Base-by-base conservation (phyloP, 2,888 invertebrate species). In the Coelinius sp. region DNA sequence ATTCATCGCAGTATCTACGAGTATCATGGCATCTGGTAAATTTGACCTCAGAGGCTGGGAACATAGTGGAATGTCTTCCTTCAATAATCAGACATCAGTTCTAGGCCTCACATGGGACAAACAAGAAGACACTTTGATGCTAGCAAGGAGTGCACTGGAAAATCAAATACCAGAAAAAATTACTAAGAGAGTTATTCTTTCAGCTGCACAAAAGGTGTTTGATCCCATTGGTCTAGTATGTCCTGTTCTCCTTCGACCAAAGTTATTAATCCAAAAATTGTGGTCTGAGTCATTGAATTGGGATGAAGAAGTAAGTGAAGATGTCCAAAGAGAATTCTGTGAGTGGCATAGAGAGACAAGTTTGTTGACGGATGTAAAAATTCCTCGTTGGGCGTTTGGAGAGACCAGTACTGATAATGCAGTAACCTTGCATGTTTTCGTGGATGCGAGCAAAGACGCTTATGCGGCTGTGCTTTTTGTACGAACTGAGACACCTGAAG, bases 391-490 rank as follows among this genome's bases (percentile, higher is more conserved):
- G 70, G 66, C 75, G 20, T 44, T 69, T 4, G 65, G 65, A 63
- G 68, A 59, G n/a, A 63, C 41, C 52, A 31, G 20, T 27, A 20
- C 38, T 1, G 56, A 25, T 14, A 64, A 62, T 5, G 25, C 38
- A 20, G 70, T 71, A 52, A 74, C 70, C 14, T 72, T 80, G n/a
- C 83, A 83, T 66, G 68, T 75, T 1, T 82, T 84, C 56, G 71
- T 72, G n/a, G 81, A 84, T 68, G 82, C 81, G 1, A 78, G 79
- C 56, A 59, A 75, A 62, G 20, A 46, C 1, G 80, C 81, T 0
- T 82, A 82, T 69, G 80, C 82, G 7, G 76, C 81, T 6, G 76
- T 63, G 6, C 69, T 80, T 38, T 82, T 76, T 24, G 64, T 76
- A 12, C 70, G 82, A 53, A 65, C 63, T 1, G 75, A 78, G 64